Base-by-base conservation (phyloP, 2,113 vertebrate species). In the Meleagris gallopavo region DNA sequence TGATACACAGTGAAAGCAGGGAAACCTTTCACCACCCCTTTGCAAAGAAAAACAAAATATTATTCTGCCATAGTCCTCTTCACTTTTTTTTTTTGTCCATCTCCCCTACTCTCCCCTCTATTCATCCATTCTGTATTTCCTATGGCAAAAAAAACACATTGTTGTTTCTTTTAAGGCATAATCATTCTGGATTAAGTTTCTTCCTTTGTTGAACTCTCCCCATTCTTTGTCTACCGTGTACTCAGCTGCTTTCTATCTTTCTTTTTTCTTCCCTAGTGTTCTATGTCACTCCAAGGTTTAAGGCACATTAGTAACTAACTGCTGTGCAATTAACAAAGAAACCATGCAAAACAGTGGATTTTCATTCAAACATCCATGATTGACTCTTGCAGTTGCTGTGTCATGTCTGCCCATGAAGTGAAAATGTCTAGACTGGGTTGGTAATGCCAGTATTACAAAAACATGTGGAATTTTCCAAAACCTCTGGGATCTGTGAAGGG, bases 391-490 rank as follows among this genome's bases (percentile, higher is more conserved):
- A 73, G 16, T 34, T 82, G 24, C 61, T 46, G 32, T 81, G 36
- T 62, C 70, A 73, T 2, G 16, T 13, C 18, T 76, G 8, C 34
- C 70, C 66, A 76, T 13, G 24, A 88, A 86, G 22, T 10, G 21
- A 89, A 32, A 32, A 79, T 0, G 20, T 85, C 88, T 95, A 60
- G 45, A 73, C 77, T 13, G 32, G 19, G 38, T 79, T 40, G 50
- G 21, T 69, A 82, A 82, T 2, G 8, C 17, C 52, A 89, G 8
- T 75, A 69, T 78, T 93, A 76, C 75, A 89, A 81, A 86, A 86
- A 64, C 5, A 6, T 77, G 72, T 1, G 24, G 73, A 93, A 87
- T 92, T 93, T 89, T 95, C 71, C 91, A 92, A 93, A 93, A 82
- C 70, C 66, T 87, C 58, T 41, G 48, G 19, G 67, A 82, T 65